Evolutionary conservation across 2,113 vertebrate genomes (phyloP).

Genomic region (Microcebus griseorufus): DNA sequence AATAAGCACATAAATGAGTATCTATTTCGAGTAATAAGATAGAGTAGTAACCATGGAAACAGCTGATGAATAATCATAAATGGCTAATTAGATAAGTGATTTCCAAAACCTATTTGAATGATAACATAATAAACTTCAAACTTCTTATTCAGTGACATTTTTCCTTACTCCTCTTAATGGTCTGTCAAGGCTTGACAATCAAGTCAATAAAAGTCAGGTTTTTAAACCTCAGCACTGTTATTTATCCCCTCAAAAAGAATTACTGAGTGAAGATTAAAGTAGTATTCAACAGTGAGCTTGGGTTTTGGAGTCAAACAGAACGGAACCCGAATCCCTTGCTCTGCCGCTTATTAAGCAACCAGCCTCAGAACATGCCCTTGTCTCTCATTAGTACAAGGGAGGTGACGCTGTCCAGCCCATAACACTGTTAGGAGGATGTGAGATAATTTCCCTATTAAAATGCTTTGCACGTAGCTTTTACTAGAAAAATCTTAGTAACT

Average conservation of each 20-base stretch:
- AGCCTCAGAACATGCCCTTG: fast-evolving
- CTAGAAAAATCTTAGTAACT: not conserved
- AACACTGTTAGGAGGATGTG: not conserved
- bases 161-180: constrained; percentile 11
- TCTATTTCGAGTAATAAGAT: constrained; percentile 57
- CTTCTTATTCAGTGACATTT: constrained; percentile 35
- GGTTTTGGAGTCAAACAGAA: not conserved
- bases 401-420: not conserved
- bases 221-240: constrained; percentile 38
- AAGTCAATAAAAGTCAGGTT: constrained; percentile 43
- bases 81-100: constrained; percentile 66
- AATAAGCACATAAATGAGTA: constrained; percentile 44
- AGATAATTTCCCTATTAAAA: not conserved
- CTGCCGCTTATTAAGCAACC: not conserved
- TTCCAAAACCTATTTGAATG: constrained; percentile 62
- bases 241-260: not conserved
- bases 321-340: not conserved
- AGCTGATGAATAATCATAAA: constrained; percentile 60
- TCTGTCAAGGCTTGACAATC: not conserved
- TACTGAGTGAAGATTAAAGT: not conserved
- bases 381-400: not conserved
- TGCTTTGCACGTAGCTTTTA: not conserved
- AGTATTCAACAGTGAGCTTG: not conserved
- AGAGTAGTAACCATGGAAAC: constrained; percentile 64
- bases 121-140: constrained; percentile 48